phyloP scores from a whole-genome alignment of 2,888 invertebrate genomes.

The Exocentrus adspersus region DNA sequence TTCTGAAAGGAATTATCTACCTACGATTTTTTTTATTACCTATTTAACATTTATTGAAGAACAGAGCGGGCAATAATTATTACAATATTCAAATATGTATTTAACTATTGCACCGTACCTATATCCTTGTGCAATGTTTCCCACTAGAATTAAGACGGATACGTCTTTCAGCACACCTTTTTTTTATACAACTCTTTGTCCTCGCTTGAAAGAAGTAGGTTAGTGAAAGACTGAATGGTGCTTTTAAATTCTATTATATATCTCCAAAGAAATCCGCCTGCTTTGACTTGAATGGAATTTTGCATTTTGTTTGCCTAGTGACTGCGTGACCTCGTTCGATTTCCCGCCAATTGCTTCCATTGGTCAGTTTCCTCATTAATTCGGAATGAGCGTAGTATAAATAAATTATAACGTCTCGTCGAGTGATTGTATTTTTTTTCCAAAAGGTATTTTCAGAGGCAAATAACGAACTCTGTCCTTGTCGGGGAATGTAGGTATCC shows the following conservation, averaged over 20 bases:
- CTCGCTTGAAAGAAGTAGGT: conserved; percentile 16
- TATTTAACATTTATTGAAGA: no score
- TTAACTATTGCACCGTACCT: not conserved
- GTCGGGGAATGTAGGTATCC: no score
- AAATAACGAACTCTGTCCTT: not conserved
- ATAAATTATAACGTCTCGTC: conserved; percentile 35
- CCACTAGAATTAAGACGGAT: conserved; percentile 17
- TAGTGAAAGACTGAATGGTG: conserved; percentile 19
- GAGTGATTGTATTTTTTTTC: conserved; percentile 16
- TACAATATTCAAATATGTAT: no score
- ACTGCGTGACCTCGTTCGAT: conserved; percentile 46
- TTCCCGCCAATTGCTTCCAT: conserved; percentile 42
- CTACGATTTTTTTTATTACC: no score
- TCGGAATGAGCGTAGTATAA: conserved; percentile 20
- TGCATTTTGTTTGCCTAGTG: conserved; percentile 35
- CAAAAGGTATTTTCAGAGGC: not conserved
- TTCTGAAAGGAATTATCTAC: no score
- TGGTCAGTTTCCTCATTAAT: conserved; percentile 38
- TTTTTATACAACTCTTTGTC: conserved; percentile 19
- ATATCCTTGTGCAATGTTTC: conserved; percentile 12
- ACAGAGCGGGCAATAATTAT: no score
- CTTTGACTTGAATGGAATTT: conserved; percentile 13
- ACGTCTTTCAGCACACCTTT: conserved; percentile 9
- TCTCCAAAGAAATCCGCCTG: conserved; percentile 20
- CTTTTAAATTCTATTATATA: conserved; percentile 16